Percentiles rank a stretch among this genome's conserved stretches.
These are phyloP conservation scores for Pseudoatta argentina DNA, from an alignment of 1,140 invertebrate genomes.

Conservation along the genomic window DNA sequence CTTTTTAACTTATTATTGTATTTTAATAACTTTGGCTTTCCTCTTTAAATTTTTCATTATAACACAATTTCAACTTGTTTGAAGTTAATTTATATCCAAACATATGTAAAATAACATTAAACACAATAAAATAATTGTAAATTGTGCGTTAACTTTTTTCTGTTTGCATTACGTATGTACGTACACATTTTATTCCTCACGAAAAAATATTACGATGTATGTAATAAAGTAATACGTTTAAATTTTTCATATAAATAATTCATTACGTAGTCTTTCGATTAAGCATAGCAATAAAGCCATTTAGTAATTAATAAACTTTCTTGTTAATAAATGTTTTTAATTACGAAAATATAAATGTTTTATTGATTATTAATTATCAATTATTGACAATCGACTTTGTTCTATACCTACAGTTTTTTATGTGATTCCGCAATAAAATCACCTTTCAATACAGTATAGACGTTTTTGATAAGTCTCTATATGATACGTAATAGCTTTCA, in stretches of 20 bases:
- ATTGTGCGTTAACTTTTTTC: neutral
- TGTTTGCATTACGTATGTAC: neutral
- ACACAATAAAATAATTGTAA: neutral
- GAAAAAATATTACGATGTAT: neutral
- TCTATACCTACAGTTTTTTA: neutral
- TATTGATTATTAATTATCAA: neutral
- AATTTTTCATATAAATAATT: neutral
- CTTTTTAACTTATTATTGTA: neutral
- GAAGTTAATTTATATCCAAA: neutral
- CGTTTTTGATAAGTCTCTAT: neutral
- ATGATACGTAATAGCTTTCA: constrained; percentile 29
- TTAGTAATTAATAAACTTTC: neutral
- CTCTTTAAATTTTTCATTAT: neutral
- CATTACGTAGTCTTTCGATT: neutral
- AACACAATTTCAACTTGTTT: neutral
- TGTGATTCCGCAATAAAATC: constrained; percentile 12
- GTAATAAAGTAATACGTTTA: neutral
- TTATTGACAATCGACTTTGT: neutral
- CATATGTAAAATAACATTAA: neutral
- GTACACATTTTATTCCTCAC: neutral
- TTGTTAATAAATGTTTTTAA: neutral
- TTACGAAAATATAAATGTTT: neutral
- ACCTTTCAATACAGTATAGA: neutral
- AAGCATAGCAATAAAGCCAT: neutral
- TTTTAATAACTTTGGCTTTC: neutral